These are phyloP conservation scores for Emberiza fucata DNA, from an alignment of 2,113 vertebrate genomes.

Conservation along the genomic window DNA sequence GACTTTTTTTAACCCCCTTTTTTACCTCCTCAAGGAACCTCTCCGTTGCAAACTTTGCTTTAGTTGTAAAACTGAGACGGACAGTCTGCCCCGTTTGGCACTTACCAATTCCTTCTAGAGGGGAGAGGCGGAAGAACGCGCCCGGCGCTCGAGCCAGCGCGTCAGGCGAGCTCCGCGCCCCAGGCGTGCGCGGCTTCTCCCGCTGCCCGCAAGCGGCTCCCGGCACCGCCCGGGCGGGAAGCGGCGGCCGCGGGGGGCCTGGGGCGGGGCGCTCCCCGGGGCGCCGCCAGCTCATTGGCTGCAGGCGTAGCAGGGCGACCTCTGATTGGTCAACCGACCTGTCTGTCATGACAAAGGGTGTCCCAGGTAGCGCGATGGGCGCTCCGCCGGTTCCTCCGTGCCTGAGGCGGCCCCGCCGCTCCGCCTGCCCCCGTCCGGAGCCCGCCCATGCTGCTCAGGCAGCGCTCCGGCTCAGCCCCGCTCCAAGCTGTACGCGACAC, in stretches of 20 bases:
- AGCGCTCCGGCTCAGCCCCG: not conserved
- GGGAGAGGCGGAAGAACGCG: no score
- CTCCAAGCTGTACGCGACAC: not conserved
- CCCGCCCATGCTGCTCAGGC: no score
- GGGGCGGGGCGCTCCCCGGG: not conserved
- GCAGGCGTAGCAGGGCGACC: fast-evolving
- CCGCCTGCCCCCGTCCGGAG: fast-evolving
- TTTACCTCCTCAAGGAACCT: no score
- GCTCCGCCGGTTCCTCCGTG: no score
- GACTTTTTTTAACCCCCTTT: not conserved
- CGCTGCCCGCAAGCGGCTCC: fast-evolving
- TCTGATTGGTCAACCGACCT: not conserved
- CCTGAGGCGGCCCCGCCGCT: not conserved
- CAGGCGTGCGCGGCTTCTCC: fast-evolving
- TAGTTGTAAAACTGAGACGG: not conserved
- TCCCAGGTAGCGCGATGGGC: not conserved
- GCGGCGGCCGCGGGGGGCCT: not conserved
- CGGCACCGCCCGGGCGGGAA: not conserved
- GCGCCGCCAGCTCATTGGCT: not conserved
- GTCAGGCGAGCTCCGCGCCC: fast-evolving
- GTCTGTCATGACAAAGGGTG: not conserved
- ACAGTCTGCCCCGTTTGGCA: fast-evolving
- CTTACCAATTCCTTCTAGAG: not conserved
- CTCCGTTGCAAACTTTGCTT: not conserved
- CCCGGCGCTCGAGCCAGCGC: fast-evolving